Evolutionary conservation across 2,888 invertebrate genomes (phyloP).

Genomic region (Leptopilina drosophilae): DNA sequence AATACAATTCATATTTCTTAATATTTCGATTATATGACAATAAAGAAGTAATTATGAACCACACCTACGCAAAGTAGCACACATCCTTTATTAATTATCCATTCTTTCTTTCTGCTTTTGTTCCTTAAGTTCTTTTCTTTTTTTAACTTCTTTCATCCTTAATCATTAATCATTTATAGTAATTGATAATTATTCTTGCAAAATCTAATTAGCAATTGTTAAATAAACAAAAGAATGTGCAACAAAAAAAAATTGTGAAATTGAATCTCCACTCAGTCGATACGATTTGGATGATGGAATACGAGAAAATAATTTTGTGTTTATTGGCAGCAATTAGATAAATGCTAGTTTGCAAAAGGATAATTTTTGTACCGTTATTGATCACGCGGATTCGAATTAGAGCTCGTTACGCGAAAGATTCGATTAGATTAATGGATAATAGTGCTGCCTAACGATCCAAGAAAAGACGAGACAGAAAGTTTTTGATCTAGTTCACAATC

Average conservation of each 20-base stretch:
- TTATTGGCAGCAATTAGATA: slow-evolving; percentile 59
- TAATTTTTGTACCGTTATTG: slow-evolving; percentile 65
- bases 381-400: slow-evolving; percentile 63
- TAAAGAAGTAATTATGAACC: slow-evolving; percentile 14
- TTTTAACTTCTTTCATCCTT: neutral
- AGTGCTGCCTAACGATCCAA: slow-evolving; percentile 59
- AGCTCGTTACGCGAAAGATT: slow-evolving; percentile 65
- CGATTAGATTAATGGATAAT: slow-evolving; percentile 65
- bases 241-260: neutral
- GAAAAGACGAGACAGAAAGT: slow-evolving; percentile 56
- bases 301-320: slow-evolving; percentile 46
- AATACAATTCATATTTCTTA: slow-evolving; percentile 50
- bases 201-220: too few species aligned
- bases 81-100: slow-evolving; percentile 1
- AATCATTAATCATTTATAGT: neutral
- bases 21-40: slow-evolving; percentile 44
- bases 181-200: neutral
- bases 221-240: too few species aligned
- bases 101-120: neutral
- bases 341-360: slow-evolving; percentile 50
- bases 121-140: neutral
- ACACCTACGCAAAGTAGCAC: slow-evolving; percentile 16
- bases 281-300: slow-evolving; percentile 40
- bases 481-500: slow-evolving; percentile 26
- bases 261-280: neutral